A percentile compares a stretch with the other conserved stretches of the same genome.
Conservation (phyloP, 37 sponge, comb jelly and placozoan genomes). For the Lycopodina hypogea region DNA sequence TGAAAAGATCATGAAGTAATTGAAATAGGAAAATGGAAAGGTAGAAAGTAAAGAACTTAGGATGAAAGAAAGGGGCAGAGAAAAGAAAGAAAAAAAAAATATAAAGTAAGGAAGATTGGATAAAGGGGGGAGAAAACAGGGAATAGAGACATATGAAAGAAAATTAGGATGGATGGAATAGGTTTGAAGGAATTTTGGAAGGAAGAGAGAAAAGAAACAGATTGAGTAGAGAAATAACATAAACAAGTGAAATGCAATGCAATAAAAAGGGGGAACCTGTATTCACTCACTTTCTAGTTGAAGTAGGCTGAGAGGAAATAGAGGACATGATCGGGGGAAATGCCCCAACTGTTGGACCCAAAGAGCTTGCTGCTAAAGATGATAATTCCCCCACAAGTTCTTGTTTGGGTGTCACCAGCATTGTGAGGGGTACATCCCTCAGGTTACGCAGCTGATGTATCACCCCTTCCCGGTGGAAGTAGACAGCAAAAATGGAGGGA, state of each 20-base stretch:
- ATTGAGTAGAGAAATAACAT: background rate
- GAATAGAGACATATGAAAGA: background rate
- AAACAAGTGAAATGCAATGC: background rate
- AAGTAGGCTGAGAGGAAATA: slow-evolving; percentile 13
- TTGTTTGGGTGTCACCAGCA: slow-evolving; percentile 51
- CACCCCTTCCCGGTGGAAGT: slow-evolving; percentile 90
- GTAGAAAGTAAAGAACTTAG: too few relatives aligned
- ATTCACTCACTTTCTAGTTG: slow-evolving; percentile 29
- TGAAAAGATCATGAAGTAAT: background rate
- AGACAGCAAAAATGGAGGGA: slow-evolving; percentile 75
- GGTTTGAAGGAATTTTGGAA: background rate
- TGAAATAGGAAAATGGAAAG: too few relatives aligned
- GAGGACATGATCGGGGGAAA: background rate
- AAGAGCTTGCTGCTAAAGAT: background rate
- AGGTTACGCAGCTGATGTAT: slow-evolving; percentile 63
- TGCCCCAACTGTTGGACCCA: background rate
- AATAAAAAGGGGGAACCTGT: background rate
- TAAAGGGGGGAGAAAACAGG: too few relatives aligned
- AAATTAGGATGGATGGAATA: background rate
- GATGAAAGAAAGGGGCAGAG: too few relatives aligned
- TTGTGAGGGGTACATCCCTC: slow-evolving; percentile 41
- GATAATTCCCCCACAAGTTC: slow-evolving; percentile 6
- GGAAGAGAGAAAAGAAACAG: background rate
- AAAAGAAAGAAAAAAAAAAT: too few relatives aligned
- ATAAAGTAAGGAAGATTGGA: too few relatives aligned